These are phyloP conservation scores for Manacus vitellinus DNA, from an alignment of 2,113 vertebrate species.

Conservation along the genomic window DNA sequence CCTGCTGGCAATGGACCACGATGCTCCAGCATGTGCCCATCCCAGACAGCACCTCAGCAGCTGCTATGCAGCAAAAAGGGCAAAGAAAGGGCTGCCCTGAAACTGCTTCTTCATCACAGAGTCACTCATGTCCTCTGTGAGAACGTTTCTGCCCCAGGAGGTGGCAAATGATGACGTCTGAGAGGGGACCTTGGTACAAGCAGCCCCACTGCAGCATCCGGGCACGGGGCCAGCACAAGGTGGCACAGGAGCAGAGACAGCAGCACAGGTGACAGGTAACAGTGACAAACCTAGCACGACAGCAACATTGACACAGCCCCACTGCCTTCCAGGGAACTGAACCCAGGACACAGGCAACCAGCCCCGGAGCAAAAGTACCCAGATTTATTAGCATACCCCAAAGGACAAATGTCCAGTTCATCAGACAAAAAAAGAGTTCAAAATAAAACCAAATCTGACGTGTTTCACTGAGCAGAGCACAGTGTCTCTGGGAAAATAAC, in stretches of 20 bases:
- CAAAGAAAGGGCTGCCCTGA: neutral
- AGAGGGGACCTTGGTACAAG: fast-evolving
- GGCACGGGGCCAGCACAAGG: neutral
- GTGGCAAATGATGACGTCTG: fast-evolving
- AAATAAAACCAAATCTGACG: neutral
- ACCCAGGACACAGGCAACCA: neutral
- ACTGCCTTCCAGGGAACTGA: neutral
- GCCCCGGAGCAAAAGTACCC: neutral
- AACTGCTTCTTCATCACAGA: neutral
- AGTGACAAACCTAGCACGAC: neutral
- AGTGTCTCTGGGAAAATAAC: neutral
- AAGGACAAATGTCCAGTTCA: fast-evolving
- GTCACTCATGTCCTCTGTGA: fast-evolving
- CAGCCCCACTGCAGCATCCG: fast-evolving
- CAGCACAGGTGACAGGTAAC: neutral
- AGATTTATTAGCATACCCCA: neutral
- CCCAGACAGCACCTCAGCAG: fast-evolving
- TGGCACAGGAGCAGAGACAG: neutral
- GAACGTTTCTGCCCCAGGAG: neutral
- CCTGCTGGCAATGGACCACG: neutral
- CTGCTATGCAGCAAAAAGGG: neutral
- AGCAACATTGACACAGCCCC: neutral
- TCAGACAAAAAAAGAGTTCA: neutral
- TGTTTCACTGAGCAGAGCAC: neutral
- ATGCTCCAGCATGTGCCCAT: fast-evolving